These are phyloP conservation scores for Melopsittacus undulatus DNA, from an alignment of 2,797 vertebrate species.

Conservation along the genomic window DNA sequence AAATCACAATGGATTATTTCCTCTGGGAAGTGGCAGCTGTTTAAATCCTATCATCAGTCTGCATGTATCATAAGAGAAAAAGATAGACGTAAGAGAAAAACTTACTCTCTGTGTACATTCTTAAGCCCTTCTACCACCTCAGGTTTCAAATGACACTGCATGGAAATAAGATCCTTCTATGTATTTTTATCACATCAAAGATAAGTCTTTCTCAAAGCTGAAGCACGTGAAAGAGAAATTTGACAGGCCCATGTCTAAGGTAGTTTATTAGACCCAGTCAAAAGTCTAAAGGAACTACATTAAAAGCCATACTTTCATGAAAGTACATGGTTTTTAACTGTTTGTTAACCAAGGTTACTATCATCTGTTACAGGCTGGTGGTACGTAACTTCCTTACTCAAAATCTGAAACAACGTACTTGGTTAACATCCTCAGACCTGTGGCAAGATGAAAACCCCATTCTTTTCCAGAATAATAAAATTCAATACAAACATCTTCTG, in stretches of 20 bases:
- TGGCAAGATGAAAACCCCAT: background rate
- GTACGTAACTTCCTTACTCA: background rate
- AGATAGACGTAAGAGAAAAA: background rate
- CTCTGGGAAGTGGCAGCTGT: background rate
- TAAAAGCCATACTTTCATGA: background rate
- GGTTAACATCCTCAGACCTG: background rate
- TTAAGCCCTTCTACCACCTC: background rate
- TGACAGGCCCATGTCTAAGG: background rate
- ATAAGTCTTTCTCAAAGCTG: background rate
- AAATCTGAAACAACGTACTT: background rate
- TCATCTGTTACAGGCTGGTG: background rate
- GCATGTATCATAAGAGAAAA: background rate
- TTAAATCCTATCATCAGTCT: background rate
- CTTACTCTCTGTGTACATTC: background rate
- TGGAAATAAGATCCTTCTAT: background rate
- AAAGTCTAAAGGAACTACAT: background rate
- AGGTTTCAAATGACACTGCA: background rate
- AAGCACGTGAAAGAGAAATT: background rate
- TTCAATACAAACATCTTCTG: background rate
- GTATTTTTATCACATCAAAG: background rate
- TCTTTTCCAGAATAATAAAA: background rate
- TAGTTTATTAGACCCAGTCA: background rate
- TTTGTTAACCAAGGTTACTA: background rate
- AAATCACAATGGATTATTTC: background rate
- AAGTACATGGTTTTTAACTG: background rate